Conservation (phyloP, 2,888 invertebrate species). For the Halictus quadricinctus region DNA sequence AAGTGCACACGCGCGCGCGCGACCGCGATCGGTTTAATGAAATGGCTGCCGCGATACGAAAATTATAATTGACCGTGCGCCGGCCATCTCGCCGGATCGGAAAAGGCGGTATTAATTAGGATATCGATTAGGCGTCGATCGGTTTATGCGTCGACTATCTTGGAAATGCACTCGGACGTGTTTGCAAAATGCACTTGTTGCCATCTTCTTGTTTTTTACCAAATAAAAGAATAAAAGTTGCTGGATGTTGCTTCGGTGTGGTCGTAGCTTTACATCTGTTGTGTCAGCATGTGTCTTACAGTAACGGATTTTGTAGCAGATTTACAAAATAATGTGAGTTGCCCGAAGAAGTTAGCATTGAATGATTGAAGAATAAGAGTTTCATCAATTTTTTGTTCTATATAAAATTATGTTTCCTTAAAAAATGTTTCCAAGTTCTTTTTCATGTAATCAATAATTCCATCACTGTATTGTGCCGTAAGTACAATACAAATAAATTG, state of each 20-base stretch:
- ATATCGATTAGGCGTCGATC: not conserved
- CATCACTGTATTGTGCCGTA: too few relatives aligned
- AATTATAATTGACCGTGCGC: slow-evolving; percentile 44
- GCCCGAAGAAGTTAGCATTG: not conserved
- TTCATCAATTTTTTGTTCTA: not conserved
- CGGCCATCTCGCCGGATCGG: slow-evolving; percentile 38
- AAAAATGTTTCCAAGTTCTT: not conserved
- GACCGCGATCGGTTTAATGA: slow-evolving; percentile 51
- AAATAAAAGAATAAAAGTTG: not conserved
- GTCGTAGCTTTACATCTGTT: too few relatives aligned
- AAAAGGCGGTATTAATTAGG: slow-evolving; percentile 40
- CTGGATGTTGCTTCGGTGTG: too few relatives aligned
- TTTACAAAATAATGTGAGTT: not conserved
- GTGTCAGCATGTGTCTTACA: not conserved
- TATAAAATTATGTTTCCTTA: not conserved
- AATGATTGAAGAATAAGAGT: not conserved
- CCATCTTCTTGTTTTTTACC: not conserved
- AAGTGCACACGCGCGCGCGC: slow-evolving; percentile 28
- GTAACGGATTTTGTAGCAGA: not conserved
- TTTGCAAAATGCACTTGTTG: too few relatives aligned
- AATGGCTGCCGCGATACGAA: slow-evolving; percentile 51
- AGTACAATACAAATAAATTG: not conserved
- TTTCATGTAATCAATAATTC: not conserved
- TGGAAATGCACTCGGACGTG: not conserved
- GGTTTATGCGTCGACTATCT: not conserved